A percentile compares a stretch with the other conserved stretches of the same genome.
Conservation (phyloP, 2,797 vertebrate species). For the Cossypha caffra region DNA sequence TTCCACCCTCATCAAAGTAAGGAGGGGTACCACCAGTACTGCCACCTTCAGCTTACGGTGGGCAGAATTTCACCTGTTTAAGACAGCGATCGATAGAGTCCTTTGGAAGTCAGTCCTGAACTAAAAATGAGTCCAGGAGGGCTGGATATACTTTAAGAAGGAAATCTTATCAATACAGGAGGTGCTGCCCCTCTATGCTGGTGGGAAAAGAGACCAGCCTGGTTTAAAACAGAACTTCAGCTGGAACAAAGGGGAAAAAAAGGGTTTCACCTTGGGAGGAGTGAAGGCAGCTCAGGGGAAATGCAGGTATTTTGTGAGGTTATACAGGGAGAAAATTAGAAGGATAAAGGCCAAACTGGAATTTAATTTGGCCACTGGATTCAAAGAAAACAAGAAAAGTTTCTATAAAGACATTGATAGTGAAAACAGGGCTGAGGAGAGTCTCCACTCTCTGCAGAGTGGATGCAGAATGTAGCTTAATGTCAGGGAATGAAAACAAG, state of each 20-base stretch:
- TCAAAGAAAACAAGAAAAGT: not conserved
- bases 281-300: too few species aligned
- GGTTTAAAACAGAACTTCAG: not conserved
- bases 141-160: not conserved
- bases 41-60: fast-evolving
- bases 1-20: not conserved
- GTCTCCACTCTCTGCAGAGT: not conserved
- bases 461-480: too few species aligned
- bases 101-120: not conserved
- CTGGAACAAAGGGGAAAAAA: not conserved
- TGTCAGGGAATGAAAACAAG: not conserved
- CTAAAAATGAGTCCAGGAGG: not conserved
- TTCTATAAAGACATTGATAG: not conserved
- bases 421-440: not conserved
- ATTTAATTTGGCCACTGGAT: not conserved
- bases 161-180: not conserved
- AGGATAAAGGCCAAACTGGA: not conserved
- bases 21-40: not conserved
- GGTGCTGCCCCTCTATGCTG: not conserved
- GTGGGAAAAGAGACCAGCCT: not conserved
- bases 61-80: not conserved
- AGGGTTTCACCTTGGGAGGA: not conserved
- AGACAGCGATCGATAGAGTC: not conserved
- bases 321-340: not conserved
- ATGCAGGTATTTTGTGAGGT: not conserved